Percentiles rank a stretch among this genome's conserved stretches.
These are phyloP conservation scores for Morpho achilles DNA, from an alignment of 2,888 invertebrate genomes.

Conservation along the genomic window DNA sequence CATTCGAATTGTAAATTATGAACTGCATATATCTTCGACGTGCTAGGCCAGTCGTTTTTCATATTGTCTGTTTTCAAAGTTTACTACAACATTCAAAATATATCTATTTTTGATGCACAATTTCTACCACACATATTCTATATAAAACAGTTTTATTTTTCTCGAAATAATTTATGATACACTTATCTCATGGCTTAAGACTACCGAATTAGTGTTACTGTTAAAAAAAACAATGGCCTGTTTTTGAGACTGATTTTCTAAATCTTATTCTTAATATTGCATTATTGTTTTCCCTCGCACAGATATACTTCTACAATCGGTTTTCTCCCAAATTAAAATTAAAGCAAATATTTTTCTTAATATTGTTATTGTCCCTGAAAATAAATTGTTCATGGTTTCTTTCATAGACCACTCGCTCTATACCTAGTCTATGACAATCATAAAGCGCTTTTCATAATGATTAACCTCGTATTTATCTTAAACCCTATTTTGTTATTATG, in stretches of 20 bases:
- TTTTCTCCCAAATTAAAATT: background rate
- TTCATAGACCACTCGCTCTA: too few species aligned
- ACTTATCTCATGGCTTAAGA: slow-evolving; percentile 32
- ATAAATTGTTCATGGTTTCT: too few species aligned
- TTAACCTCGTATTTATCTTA: background rate
- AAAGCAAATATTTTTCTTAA: too few species aligned
- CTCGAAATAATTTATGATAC: slow-evolving; percentile 9
- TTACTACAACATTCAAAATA: slow-evolving; percentile 5
- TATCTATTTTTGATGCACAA: slow-evolving; percentile 15
- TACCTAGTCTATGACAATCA: too few species aligned
- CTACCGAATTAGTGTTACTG: slow-evolving; percentile 41
- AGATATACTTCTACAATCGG: background rate
- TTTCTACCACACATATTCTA: slow-evolving; percentile 4
- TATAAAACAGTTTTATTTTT: slow-evolving; percentile 3
- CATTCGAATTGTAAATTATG: too few species aligned
- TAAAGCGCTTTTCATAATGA: too few species aligned
- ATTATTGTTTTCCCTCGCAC: slow-evolving; percentile 27
- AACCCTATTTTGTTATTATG: background rate
- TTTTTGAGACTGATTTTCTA: slow-evolving; percentile 78
- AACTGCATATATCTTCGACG: background rate
- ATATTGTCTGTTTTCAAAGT: slow-evolving; percentile 4
- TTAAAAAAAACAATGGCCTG: slow-evolving; percentile 68
- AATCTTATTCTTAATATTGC: slow-evolving; percentile 59
- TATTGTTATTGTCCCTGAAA: too few species aligned
- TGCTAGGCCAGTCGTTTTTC: background rate